Base-by-base conservation (phyloP, 2,888 invertebrate genomes). In the Noctua comes region DNA sequence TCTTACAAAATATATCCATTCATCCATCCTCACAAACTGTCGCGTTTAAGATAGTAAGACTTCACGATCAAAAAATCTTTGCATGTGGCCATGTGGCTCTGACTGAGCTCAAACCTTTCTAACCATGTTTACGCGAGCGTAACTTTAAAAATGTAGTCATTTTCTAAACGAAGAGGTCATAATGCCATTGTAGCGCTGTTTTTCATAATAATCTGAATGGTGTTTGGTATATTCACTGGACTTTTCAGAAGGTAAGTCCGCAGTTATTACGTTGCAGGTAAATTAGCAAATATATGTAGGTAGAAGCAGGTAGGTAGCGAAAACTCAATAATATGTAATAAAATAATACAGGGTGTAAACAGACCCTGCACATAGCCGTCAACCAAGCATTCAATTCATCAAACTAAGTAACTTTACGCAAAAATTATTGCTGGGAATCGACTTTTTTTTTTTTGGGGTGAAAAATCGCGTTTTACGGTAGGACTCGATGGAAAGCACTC, bases 181-280 rank as follows among this genome's bases (percentile, higher is more conserved):
- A 46, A 65, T 46, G 27, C 24, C 54, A 77, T 27, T 43, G 65
- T 36, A 21, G 31, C 40, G 57, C 18, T 16, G n/a, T 54, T 72
- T 80, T 73, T 66, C 31, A n/a, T n/a, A 74, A 43, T 65, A 43
- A 40, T 43, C 62, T 36, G 36, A 36, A 62, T 36, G 8, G 31
- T 64, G 43, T 69, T 79, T 64, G 24, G 43, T 36, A 2, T 65
- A 27, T 31, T 31, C n/a, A 57, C n/a, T 66, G 36, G 43, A 79
- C 59, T 81, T 79, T 51, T 59, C 51, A 54, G 66, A 79, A 81
- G 48, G 21, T 43, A 66, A 66, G n/a, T 31, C 48, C 40, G 65
- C 51, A 81, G 66, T 51, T 59, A 74, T 59, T 51, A 43, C 54
- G 10, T 51, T 71, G 72, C 57, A 82, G 27, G 46, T n/a, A 13